Percentiles rank a stretch among this genome's conserved stretches.
Conservation (phyloP, 2,113 vertebrate species). For the Chaetops frenatus region DNA sequence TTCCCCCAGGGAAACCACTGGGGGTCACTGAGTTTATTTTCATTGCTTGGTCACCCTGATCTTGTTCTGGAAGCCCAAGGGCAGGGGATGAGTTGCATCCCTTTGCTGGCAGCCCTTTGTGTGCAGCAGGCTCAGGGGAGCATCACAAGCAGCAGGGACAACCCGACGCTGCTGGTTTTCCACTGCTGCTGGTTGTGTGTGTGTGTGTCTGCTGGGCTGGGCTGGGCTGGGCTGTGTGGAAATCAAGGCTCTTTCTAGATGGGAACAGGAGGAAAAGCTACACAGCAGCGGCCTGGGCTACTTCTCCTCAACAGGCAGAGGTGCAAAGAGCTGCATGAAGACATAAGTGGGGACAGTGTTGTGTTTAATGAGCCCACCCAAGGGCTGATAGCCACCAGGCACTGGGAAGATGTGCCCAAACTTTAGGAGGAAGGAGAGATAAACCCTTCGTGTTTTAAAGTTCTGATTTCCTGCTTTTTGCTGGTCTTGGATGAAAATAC, state of each 20-base stretch:
- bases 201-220: background rate
- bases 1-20: fast-evolving
- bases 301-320: background rate
- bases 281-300: background rate
- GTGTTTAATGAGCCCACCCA: background rate
- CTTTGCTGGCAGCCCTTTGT: background rate
- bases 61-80: fast-evolving
- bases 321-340: background rate
- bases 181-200: background rate
- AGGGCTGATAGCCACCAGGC: background rate
- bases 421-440: background rate
- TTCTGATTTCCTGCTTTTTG: background rate
- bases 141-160: background rate
- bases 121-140: fast-evolving
- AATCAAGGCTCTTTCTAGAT: background rate
- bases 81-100: fast-evolving
- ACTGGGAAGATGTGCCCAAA: fast-evolving
- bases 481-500: background rate
- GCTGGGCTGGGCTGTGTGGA: background rate
- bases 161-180: fast-evolving
- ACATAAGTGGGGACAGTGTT: background rate
- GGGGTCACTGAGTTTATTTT: background rate
- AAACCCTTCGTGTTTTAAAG: background rate
- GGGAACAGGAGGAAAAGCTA: background rate
- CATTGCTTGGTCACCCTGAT: background rate